phyloP scores from a whole-genome alignment of 1,140 invertebrate genomes.

The Nephila pilipes region DNA sequence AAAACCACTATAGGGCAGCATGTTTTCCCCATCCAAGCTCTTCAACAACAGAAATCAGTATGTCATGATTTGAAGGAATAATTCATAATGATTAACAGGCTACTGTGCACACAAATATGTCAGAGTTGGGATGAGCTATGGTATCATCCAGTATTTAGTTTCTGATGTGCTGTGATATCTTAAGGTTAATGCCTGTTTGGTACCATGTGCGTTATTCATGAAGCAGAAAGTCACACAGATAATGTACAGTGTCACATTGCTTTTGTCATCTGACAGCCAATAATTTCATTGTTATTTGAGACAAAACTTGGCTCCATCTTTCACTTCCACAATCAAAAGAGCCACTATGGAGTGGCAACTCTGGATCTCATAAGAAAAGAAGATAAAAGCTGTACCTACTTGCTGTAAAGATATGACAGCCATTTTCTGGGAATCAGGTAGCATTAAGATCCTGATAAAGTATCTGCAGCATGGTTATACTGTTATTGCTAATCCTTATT shows the following conservation, averaged over 20 bases:
- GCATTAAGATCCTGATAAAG: no score
- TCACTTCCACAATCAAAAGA: background rate
- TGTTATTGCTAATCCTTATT: no score
- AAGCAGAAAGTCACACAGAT: background rate
- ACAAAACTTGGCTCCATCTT: background rate
- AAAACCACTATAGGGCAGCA: no score
- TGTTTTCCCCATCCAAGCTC: no score
- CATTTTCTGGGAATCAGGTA: background rate
- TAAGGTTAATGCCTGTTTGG: background rate
- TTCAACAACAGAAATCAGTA: no score
- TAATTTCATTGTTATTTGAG: background rate
- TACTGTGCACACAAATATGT: no score
- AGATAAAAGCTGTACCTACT: background rate
- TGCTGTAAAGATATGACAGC: background rate
- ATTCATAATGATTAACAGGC: no score
- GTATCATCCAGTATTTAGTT: no score
- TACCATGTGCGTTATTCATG: background rate
- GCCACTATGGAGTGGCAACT: background rate
- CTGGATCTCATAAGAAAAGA: background rate
- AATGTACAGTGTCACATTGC: background rate
- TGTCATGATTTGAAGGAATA: no score
- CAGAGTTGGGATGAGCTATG: no score
- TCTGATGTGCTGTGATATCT: background rate
- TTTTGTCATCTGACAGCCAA: background rate
- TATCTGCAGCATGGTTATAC: no score